Conservation (phyloP, 2,888 invertebrate species). For the Rhagium mordax region DNA sequence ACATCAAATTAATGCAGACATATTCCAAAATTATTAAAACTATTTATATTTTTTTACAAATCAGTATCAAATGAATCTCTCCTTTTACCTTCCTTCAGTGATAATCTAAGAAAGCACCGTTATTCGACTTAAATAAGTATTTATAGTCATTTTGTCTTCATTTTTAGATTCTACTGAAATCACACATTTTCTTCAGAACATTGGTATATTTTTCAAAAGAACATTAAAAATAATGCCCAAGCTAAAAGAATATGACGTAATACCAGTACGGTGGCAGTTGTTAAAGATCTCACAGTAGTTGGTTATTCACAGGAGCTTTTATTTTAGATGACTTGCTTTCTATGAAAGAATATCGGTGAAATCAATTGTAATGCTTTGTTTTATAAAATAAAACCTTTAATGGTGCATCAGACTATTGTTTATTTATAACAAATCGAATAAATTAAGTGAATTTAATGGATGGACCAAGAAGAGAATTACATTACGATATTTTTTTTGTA, state of each 20-base stretch:
- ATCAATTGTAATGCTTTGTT: constrained; percentile 48
- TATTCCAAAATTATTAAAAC: too few species aligned
- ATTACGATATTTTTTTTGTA: constrained; percentile 1
- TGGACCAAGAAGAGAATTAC: neutral
- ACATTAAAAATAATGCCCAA: neutral
- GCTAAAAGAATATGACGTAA: constrained; percentile 49
- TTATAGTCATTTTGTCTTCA: too few species aligned
- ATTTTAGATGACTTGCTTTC: constrained; percentile 59
- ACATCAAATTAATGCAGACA: too few species aligned
- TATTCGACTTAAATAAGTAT: too few species aligned
- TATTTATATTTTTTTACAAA: too few species aligned
- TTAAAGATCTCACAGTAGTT: constrained; percentile 45
- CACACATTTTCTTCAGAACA: too few species aligned
- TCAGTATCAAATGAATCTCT: too few species aligned
- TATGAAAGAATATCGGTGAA: constrained; percentile 46
- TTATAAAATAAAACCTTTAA: constrained; percentile 30
- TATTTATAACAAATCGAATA: constrained; percentile 12
- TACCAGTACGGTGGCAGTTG: constrained; percentile 44
- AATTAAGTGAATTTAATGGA: constrained; percentile 17
- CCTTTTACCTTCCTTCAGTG: too few species aligned
- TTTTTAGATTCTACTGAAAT: too few species aligned
- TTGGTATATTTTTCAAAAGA: neutral
- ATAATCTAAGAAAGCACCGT: too few species aligned
- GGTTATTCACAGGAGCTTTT: constrained; percentile 48
- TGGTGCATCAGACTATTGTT: constrained; percentile 13